Percentiles rank a stretch among this genome's conserved stretches.
Evolutionary conservation across 30 jellyfish, hydroid and myxozoan genomes (phyloP).

Genomic region (Hydra vulgaris): DNA sequence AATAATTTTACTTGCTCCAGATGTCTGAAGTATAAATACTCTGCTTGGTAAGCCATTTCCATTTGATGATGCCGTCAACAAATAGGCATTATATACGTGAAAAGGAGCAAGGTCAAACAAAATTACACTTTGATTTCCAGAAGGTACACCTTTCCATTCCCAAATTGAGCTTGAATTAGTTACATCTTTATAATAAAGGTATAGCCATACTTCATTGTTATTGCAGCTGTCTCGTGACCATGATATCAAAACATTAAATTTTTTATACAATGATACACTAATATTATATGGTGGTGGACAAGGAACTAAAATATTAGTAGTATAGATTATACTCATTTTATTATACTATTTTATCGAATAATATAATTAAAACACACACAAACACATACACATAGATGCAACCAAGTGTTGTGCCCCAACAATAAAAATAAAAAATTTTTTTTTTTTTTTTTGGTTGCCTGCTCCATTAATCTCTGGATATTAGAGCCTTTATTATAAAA

Average conservation of each 20-base stretch:
- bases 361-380: too few species aligned
- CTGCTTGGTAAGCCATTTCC: conserved; percentile 6
- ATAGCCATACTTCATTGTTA: neutral
- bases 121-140: neutral
- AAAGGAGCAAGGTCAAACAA: neutral
- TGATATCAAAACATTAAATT: neutral
- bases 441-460: too few species aligned
- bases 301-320: neutral
- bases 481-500: too few species aligned
- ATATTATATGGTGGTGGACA: neutral
- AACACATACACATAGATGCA: too few species aligned
- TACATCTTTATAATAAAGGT: neutral
- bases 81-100: neutral
- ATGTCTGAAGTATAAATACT: neutral
- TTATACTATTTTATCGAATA: too few species aligned
- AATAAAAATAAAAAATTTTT: too few species aligned
- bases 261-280: neutral
- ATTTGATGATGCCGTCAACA: neutral
- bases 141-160: neutral
- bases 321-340: too few species aligned
- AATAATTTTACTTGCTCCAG: too few species aligned
- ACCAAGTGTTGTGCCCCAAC: too few species aligned
- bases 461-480: too few species aligned
- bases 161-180: neutral
- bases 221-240: neutral